phyloP scores from a whole-genome alignment of 2,888 invertebrate genomes.

The Gymnosoma rotundatum region DNA sequence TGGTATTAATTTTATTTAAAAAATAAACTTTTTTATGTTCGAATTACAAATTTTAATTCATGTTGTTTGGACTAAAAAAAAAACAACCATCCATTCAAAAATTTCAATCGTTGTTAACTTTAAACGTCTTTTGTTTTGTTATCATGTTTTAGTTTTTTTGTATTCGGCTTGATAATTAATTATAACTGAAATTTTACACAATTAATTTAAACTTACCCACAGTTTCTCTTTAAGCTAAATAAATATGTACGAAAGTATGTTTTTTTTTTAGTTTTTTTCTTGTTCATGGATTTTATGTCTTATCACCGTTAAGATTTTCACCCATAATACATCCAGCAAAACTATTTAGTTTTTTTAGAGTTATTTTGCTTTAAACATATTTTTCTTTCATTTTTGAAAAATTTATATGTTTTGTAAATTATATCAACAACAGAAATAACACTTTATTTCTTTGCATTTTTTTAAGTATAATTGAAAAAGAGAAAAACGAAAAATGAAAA shows the following conservation, averaged over 20 bases:
- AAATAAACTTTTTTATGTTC: too few relatives aligned
- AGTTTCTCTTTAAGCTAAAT: slow-evolving; percentile 72
- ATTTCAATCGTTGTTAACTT: slow-evolving; percentile 1
- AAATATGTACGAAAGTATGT: background rate
- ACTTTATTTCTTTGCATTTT: slow-evolving; percentile 10
- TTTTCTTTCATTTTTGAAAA: slow-evolving; percentile 33
- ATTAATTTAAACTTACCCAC: slow-evolving; percentile 73
- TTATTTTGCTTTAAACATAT: slow-evolving; percentile 55
- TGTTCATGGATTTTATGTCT: slow-evolving; percentile 11
- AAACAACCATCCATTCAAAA: background rate
- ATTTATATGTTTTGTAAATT: slow-evolving; percentile 62
- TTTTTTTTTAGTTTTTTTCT: slow-evolving; percentile 10
- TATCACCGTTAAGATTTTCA: slow-evolving; percentile 53
- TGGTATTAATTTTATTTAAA: too few relatives aligned
- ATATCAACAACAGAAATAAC: slow-evolving; percentile 55
- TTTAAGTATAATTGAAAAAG: background rate
- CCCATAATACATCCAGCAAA: slow-evolving; percentile 22
- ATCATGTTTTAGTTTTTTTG: background rate
- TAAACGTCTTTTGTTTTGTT: slow-evolving; percentile 8
- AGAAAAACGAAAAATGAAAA: slow-evolving; percentile 18
- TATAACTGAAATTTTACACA: slow-evolving; percentile 48
- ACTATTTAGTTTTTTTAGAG: slow-evolving; percentile 2
- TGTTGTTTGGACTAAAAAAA: too few relatives aligned
- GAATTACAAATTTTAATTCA: too few relatives aligned
- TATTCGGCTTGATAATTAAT: slow-evolving; percentile 51